Conservation (phyloP, 2,888 invertebrate species). For the Pantelozetes paolii region DNA sequence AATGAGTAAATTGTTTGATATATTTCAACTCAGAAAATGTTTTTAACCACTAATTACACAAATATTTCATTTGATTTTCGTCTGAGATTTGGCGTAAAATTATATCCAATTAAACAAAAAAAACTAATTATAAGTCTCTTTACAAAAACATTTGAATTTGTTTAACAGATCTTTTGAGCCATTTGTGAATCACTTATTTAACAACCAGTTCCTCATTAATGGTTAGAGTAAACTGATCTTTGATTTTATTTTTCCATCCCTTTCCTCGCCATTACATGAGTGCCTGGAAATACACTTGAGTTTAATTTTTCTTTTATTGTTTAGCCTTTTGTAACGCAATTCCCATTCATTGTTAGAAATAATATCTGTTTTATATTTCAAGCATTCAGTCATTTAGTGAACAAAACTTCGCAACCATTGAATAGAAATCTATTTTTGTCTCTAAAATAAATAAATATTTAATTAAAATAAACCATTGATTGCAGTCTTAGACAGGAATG, state of each 20-base stretch:
- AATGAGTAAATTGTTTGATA: background rate
- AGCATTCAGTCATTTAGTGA: too few species aligned
- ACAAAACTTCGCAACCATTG: too few species aligned
- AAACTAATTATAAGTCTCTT: background rate
- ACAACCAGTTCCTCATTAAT: background rate
- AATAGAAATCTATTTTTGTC: too few species aligned
- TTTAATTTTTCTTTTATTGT: slow-evolving; percentile 1
- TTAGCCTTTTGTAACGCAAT: background rate
- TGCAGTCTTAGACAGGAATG: too few species aligned
- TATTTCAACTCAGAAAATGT: background rate
- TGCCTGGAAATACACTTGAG: slow-evolving; percentile 21
- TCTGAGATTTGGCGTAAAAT: background rate
- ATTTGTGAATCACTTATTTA: too few species aligned
- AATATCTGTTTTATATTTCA: background rate
- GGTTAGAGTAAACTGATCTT: background rate
- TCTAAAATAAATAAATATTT: too few species aligned
- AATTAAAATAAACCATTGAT: too few species aligned
- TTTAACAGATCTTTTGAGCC: too few species aligned
- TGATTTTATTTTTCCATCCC: background rate
- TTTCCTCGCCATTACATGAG: background rate
- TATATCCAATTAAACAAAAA: background rate
- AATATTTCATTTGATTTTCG: background rate
- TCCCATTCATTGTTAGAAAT: background rate
- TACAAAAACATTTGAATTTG: too few species aligned
- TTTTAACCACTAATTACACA: background rate